Conservation (phyloP, 2,888 invertebrate species). For the Sialis fuliginosa region DNA sequence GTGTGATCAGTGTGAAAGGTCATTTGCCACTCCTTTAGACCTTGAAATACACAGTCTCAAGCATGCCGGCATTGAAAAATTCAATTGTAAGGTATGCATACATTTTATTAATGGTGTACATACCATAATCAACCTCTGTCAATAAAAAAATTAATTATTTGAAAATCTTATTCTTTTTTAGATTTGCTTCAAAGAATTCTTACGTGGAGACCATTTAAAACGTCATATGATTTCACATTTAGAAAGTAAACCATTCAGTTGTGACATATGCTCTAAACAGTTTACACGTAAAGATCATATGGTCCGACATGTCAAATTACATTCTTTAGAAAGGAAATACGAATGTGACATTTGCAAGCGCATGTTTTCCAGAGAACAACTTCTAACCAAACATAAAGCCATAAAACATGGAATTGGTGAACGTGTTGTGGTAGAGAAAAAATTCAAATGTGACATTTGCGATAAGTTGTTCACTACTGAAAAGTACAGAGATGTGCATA, state of each 20-base stretch:
- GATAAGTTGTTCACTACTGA: constrained; percentile 31
- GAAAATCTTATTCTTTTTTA: constrained; percentile 4
- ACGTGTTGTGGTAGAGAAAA: constrained; percentile 17
- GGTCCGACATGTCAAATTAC: constrained; percentile 21
- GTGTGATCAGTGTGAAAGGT: constrained; percentile 2
- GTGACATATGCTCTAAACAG: constrained; percentile 24
- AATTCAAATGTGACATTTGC: constrained; percentile 23
- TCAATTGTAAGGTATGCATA: background rate
- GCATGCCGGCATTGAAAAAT: background rate
- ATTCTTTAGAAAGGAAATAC: constrained; percentile 17
- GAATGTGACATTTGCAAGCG: constrained; percentile 30
- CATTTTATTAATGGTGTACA: too few relatives aligned
- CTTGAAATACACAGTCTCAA: constrained; percentile 1
- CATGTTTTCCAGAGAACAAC: constrained; percentile 29
- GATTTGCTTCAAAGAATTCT: constrained; percentile 27
- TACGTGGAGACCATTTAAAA: constrained; percentile 26
- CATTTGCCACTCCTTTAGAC: background rate
- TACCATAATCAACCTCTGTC: too few relatives aligned
- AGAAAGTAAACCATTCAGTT: constrained; percentile 22
- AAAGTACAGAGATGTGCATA: constrained; percentile 33
- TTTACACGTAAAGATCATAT: constrained; percentile 24
- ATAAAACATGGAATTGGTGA: constrained; percentile 21
- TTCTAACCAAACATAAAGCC: constrained; percentile 28
- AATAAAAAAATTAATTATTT: too few relatives aligned
- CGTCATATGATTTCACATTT: constrained; percentile 29